A percentile compares a stretch with the other conserved stretches of the same genome.
Conservation (phyloP, 2,113 vertebrate species). For the Meleagris gallopavo region DNA sequence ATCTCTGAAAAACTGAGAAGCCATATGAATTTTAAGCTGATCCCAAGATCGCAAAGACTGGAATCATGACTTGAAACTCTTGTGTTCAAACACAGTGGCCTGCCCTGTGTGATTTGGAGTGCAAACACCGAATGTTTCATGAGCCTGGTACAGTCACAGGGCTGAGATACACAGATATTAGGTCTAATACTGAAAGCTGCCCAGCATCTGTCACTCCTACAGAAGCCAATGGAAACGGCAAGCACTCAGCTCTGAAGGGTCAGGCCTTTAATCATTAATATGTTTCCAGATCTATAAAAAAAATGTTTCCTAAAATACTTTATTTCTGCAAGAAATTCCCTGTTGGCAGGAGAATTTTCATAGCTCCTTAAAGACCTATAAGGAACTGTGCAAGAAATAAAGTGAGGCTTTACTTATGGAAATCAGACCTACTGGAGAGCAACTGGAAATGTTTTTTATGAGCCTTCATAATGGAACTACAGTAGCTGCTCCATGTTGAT, state of each 20-base stretch:
- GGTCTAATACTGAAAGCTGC: background rate
- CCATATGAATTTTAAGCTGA: background rate
- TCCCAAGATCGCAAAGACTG: background rate
- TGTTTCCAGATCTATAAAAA: conserved; percentile 69
- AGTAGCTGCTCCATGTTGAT: conserved; percentile 61
- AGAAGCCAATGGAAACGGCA: conserved; percentile 43
- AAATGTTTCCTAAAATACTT: conserved; percentile 66
- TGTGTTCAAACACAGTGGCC: background rate
- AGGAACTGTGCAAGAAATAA: conserved; percentile 70
- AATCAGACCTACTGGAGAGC: conserved; percentile 68
- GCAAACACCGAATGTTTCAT: background rate
- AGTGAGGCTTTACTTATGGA: conserved; percentile 57
- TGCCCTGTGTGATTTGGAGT: background rate
- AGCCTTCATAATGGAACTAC: conserved; percentile 57
- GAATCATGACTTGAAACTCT: background rate
- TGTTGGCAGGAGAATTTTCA: conserved; percentile 72
- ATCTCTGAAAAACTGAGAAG: background rate
- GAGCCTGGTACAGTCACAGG: background rate
- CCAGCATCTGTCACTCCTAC: background rate
- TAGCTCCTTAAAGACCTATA: conserved; percentile 59
- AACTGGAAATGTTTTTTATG: conserved; percentile 65
- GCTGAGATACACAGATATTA: conserved; percentile 8
- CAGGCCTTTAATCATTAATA: conserved; percentile 54
- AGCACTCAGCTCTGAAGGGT: conserved; percentile 27
- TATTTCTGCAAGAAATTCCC: conserved; percentile 72